Evolutionary conservation across 2,888 invertebrate genomes (phyloP).

Genomic region (Cephus spinipes): DNA sequence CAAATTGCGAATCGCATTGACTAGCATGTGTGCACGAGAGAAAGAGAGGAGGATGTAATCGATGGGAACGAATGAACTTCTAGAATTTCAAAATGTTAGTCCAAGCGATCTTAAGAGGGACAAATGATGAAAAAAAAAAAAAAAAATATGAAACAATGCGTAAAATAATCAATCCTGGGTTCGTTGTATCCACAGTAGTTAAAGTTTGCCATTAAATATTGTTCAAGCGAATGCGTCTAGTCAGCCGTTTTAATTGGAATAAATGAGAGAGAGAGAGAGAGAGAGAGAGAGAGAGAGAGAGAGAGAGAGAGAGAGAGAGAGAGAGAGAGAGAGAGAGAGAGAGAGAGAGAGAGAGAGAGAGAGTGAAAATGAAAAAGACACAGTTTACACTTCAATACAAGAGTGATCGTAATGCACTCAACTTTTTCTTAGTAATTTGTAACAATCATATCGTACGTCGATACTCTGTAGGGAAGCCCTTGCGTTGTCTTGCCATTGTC

Average conservation of each 20-base stretch:
- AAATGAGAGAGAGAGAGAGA: background rate
- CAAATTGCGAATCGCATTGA: background rate
- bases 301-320: background rate
- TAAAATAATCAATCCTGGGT: constrained; percentile 21
- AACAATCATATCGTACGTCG: background rate
- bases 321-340: background rate
- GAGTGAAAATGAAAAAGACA: background rate
- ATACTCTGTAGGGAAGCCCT: background rate
- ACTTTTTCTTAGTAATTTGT: background rate
- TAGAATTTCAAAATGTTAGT: background rate
- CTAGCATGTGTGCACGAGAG: background rate
- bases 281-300: background rate
- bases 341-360: background rate
- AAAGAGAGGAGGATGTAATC: background rate
- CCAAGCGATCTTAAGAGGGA: background rate
- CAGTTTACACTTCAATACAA: background rate
- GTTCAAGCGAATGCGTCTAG: background rate
- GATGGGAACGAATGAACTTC: background rate
- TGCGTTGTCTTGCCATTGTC: background rate
- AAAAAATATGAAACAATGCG: constrained; percentile 5
- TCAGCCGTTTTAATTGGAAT: background rate
- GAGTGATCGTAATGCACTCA: background rate
- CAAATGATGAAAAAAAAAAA: background rate
- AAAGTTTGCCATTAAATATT: constrained; percentile 14
- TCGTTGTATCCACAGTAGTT: constrained; percentile 21